phyloP scores from a whole-genome alignment of 1,140 invertebrate species.

The Bombus turneri region DNA sequence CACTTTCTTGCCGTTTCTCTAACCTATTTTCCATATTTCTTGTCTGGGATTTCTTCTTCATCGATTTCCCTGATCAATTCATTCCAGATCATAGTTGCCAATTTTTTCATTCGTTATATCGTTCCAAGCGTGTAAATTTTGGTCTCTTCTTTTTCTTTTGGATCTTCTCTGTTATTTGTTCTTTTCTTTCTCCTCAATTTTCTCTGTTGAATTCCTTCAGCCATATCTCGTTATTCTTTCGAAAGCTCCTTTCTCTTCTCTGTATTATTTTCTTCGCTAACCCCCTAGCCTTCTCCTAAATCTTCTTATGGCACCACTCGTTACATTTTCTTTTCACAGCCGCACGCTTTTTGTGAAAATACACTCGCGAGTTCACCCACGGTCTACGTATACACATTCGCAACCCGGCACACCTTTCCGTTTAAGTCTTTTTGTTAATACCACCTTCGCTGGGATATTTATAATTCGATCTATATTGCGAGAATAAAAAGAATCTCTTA shows the following conservation, averaged over 20 bases:
- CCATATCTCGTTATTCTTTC: too few relatives aligned
- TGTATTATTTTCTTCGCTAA: conserved; percentile 35
- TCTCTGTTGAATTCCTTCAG: neutral
- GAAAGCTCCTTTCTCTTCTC: conserved; percentile 19
- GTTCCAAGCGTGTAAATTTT: neutral
- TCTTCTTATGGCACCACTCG: conserved; percentile 38
- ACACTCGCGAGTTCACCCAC: neutral
- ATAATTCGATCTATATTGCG: neutral
- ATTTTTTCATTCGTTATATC: conserved; percentile 8
- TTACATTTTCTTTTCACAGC: conserved; percentile 38
- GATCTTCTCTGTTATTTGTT: neutral
- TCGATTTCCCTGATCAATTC: neutral
- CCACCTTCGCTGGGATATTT: neutral
- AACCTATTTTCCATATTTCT: neutral
- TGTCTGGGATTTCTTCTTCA: neutral
- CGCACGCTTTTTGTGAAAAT: conserved; percentile 2
- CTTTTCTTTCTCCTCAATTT: neutral
- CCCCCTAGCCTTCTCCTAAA: conserved; percentile 9
- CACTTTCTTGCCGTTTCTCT: too few relatives aligned
- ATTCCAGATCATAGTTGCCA: neutral
- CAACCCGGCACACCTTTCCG: neutral
- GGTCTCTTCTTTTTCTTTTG: neutral
- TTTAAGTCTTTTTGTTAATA: conserved; percentile 9
- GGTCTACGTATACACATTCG: neutral
- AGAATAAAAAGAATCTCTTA: neutral